Evolutionary conservation across 1,140 invertebrate species (phyloP).

Genomic region (Protaetia brevitarsis): DNA sequence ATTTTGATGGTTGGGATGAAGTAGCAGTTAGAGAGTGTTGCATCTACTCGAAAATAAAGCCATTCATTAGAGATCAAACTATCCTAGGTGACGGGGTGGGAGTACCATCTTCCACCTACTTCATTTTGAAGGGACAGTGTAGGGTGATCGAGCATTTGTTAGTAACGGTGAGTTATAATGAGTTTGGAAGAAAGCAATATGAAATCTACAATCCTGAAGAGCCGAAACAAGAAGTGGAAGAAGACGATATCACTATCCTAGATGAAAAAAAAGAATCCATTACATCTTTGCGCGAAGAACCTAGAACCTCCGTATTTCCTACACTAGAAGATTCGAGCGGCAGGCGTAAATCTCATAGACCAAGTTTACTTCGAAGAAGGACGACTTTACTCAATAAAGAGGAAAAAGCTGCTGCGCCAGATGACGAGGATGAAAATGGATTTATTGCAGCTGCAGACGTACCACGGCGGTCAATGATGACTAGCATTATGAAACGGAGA

Average conservation of each 20-base stretch:
- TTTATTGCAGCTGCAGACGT: no score
- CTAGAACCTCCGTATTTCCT: background rate
- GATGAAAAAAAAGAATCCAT: background rate
- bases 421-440: no score
- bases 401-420: no score
- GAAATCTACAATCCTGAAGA: conserved; percentile 47
- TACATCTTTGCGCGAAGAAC: background rate
- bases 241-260: background rate
- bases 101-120: conserved; percentile 61
- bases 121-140: conserved; percentile 60
- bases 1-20: conserved; percentile 61
- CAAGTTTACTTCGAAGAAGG: background rate
- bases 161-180: conserved; percentile 46
- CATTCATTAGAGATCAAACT: conserved; percentile 55
- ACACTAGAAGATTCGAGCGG: background rate
- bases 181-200: conserved; percentile 49
- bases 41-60: conserved; percentile 59
- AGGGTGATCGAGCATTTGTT: conserved; percentile 60
- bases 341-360: background rate
- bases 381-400: no score
- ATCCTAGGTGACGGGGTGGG: conserved; percentile 62
- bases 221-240: conserved; percentile 39
- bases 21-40: conserved; percentile 59
- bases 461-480: no score
- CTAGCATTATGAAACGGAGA: no score